phyloP scores from a whole-genome alignment of 2,888 invertebrate species.

The Patella caerulea region DNA sequence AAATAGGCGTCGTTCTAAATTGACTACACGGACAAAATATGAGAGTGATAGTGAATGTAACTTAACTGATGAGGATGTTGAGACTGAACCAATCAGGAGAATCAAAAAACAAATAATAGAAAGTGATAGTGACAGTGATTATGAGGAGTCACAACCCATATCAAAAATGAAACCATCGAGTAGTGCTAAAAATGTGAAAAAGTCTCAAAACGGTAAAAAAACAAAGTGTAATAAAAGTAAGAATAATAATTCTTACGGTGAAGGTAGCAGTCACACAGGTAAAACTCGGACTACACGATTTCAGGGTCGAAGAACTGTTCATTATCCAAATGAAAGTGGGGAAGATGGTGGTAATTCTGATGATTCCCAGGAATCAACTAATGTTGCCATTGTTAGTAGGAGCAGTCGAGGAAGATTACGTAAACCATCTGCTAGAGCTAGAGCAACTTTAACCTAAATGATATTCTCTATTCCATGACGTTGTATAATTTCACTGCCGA shows the following conservation, averaged over 20 bases:
- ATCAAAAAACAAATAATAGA: neutral
- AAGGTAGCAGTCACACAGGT: neutral
- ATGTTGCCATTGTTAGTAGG: slow-evolving; percentile 67
- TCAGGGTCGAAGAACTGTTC: slow-evolving; percentile 69
- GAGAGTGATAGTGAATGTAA: neutral
- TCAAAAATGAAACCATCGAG: slow-evolving; percentile 33
- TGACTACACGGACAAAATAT: neutral
- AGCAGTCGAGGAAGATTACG: slow-evolving; percentile 89
- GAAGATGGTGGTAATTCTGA: slow-evolving; percentile 40
- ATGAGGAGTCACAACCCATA: slow-evolving; percentile 35
- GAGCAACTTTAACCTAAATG: slow-evolving; percentile 45
- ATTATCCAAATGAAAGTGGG: slow-evolving; percentile 57
- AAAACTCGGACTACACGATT: slow-evolving; percentile 58
- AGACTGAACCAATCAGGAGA: neutral
- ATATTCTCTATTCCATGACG: neutral
- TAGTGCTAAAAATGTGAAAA: slow-evolving; percentile 17
- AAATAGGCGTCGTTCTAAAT: neutral
- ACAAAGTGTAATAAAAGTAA: slow-evolving; percentile 11
- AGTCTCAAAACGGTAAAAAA: slow-evolving; percentile 13
- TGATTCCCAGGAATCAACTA: slow-evolving; percentile 24
- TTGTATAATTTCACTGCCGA: too few relatives aligned
- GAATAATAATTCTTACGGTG: neutral
- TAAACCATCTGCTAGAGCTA: slow-evolving; percentile 78
- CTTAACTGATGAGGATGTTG: neutral
- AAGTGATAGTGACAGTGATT: slow-evolving; percentile 4